Base-by-base conservation (phyloP, 2,113 vertebrate species). In the Bagarius yarrelli region DNA sequence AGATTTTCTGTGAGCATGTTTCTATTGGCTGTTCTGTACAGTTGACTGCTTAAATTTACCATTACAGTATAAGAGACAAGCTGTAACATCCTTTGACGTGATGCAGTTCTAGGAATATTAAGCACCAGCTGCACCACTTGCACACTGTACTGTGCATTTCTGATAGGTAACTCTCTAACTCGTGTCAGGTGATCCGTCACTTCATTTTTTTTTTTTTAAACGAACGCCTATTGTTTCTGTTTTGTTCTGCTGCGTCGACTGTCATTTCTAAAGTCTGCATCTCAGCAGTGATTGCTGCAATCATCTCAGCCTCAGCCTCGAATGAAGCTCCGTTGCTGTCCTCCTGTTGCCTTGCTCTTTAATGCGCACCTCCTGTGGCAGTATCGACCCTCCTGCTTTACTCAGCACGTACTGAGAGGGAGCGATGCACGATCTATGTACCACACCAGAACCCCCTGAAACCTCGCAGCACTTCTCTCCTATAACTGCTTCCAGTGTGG, bases 371-470 rank as follows among this genome's bases (percentile, higher is more conserved):
- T 85, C 66, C 32, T 85, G 83, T 52, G 72, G 81, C 84, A 80
- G 66, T 53, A 82, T 85, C 79, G 86, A 90, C 87, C 79, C 57
- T 40, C 21, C 77, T 76, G 44, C 75, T 81, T 86, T 59, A 30
- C 25, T 27, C 67, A 36, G 21, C 44, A 25, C 25, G 57, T 57
- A 76, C n/a, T 40, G 50, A 70, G 21, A 76, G 67, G 52, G 53
- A 72, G 83, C 83, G 81, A 94, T 94, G 92, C 89, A 91, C 70
- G 92, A 94, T 89, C 87, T 94, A 80, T 90, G 89, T 83, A 87
- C 89, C 78, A 87, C 84, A 87, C 89, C 90, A 21, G 85, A 89
- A 64, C 82, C 74, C 30, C 21, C 79, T 18, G 89, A 91, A 87
- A 85, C 90, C 84, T 82, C 84, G 5, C 82, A 92, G 80, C 78